phyloP scores from a whole-genome alignment of 2,113 vertebrate species.

The Pachyramphus minor region DNA sequence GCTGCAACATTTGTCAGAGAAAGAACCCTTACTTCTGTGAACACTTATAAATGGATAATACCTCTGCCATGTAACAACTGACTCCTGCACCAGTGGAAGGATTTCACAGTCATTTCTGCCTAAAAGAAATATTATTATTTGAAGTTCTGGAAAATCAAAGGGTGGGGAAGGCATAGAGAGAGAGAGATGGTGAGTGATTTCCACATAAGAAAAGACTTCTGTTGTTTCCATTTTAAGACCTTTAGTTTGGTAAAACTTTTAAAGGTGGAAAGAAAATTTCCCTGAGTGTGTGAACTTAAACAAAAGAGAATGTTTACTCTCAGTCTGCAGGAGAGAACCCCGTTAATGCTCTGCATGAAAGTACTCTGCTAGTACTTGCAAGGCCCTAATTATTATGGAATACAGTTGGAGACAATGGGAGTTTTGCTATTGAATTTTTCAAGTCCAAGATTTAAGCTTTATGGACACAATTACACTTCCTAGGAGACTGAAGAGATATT shows the following conservation, averaged over 20 bases:
- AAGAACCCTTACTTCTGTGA: neutral
- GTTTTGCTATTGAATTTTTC: neutral
- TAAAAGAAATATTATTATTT: neutral
- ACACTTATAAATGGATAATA: neutral
- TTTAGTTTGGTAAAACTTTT: neutral
- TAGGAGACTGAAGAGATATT: neutral
- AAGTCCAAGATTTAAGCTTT: neutral
- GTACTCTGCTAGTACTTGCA: neutral
- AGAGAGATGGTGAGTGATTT: neutral
- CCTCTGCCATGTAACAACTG: neutral
- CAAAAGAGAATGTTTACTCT: neutral
- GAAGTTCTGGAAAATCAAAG: neutral
- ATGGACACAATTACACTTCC: neutral
- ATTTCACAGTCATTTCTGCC: neutral
- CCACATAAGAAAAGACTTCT: neutral
- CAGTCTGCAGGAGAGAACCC: neutral
- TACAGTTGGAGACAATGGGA: neutral
- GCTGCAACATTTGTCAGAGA: neutral
- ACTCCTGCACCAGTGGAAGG: neutral
- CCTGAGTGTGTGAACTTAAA: neutral
- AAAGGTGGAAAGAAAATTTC: neutral
- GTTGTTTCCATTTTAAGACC: neutral
- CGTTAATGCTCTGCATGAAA: neutral
- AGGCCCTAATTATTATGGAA: neutral
- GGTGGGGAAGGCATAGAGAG: rapidly evolving